phyloP scores from a whole-genome alignment of 2,113 vertebrate genomes.

The Hypanus sabinus region DNA sequence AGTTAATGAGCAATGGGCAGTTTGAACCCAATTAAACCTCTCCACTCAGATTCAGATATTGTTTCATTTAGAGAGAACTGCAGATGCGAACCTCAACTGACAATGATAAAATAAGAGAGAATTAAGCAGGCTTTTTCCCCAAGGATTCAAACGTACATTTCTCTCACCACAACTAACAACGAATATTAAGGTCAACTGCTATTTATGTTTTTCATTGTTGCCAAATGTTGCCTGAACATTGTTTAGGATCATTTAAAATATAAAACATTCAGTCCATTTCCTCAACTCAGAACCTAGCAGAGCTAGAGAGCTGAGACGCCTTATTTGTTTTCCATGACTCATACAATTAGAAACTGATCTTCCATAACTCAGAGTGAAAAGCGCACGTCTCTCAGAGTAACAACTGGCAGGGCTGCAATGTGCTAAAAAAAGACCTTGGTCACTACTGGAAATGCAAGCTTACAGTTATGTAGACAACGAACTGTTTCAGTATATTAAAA shows the following conservation, averaged over 20 bases:
- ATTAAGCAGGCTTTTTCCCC: neutral
- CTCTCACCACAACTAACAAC: neutral
- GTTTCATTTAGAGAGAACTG: neutral
- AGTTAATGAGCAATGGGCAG: neutral
- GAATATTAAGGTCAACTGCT: neutral
- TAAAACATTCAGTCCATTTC: neutral
- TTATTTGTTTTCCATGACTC: conserved; percentile 16
- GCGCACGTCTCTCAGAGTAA: neutral
- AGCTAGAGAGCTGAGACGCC: neutral
- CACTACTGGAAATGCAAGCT: neutral
- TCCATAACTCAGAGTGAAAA: neutral
- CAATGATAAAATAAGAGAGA: neutral
- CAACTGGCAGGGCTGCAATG: neutral
- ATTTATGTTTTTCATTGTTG: neutral
- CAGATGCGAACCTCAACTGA: neutral
- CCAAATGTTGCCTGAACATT: neutral
- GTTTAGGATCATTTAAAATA: neutral
- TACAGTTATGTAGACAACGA: neutral
- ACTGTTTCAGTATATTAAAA: neutral
- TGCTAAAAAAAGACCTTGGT: neutral
- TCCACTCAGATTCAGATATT: neutral
- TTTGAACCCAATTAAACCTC: neutral
- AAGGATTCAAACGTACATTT: neutral
- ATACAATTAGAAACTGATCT: conserved; percentile 20
- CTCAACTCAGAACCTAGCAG: neutral